Evolutionary conservation across 1,140 invertebrate species (phyloP).

Genomic region (Drosophila parabipectinata): DNA sequence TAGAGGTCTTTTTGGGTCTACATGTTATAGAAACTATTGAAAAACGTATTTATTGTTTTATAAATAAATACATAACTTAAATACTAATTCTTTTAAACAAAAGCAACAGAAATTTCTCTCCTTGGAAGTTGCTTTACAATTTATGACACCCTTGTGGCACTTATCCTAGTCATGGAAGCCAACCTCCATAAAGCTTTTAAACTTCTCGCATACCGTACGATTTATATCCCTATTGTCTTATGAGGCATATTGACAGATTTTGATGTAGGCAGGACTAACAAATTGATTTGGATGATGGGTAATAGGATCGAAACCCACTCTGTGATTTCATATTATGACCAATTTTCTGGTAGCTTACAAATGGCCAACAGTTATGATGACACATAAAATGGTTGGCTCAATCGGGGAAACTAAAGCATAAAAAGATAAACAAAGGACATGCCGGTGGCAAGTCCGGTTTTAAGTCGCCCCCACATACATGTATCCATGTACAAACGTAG

Average conservation of each 20-base stretch:
- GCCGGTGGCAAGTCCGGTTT: not conserved
- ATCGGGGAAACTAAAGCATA: slow-evolving; percentile 25
- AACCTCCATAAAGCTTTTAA: not conserved
- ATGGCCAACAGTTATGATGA: slow-evolving; percentile 15
- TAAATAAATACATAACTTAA: no score
- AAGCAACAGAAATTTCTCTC: not conserved
- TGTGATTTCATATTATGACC: slow-evolving; percentile 3
- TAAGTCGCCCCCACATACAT: not conserved
- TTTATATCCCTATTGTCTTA: slow-evolving; percentile 29
- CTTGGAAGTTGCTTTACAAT: not conserved
- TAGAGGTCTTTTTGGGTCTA: not conserved
- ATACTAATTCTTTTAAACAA: not conserved
- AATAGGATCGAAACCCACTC: slow-evolving; percentile 2
- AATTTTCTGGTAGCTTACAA: slow-evolving; percentile 11
- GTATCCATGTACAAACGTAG: not conserved
- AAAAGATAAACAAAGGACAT: slow-evolving; percentile 29
- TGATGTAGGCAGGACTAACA: slow-evolving; percentile 4
- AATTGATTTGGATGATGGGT: slow-evolving; percentile 46
- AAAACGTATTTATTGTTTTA: no score
- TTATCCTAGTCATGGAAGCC: not conserved
- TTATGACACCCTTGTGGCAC: slow-evolving; percentile 8
- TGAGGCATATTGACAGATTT: slow-evolving; percentile 16
- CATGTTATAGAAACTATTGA: not conserved
- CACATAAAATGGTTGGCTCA: slow-evolving; percentile 9
- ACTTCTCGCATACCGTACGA: not conserved